Evolutionary conservation across 1,140 invertebrate species (phyloP).

Genomic region (Monochamus saltuarius): DNA sequence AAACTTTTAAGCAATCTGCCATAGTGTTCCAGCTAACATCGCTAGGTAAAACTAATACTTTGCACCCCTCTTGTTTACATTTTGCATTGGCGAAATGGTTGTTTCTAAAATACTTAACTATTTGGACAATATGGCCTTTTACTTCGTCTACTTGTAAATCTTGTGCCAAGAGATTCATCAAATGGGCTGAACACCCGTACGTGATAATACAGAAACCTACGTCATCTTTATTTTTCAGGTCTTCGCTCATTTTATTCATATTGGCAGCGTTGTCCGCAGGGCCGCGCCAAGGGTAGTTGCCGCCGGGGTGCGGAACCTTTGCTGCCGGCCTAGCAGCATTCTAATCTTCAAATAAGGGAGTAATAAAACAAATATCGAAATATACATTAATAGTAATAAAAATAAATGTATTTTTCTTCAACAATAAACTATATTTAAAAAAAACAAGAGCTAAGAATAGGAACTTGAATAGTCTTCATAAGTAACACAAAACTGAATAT

Average conservation of each 20-base stretch:
- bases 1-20: background rate
- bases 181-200: conserved; percentile 11
- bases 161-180: conserved; percentile 1
- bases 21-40: conserved; percentile 5
- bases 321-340: too few species aligned
- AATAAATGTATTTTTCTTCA: too few species aligned
- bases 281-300: too few species aligned
- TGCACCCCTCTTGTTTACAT: background rate
- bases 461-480: too few species aligned
- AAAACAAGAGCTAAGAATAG: too few species aligned
- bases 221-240: background rate
- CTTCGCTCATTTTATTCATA: conserved; percentile 9
- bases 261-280: conserved; percentile 4
- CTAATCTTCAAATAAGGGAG: too few species aligned
- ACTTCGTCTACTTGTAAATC: conserved; percentile 1
- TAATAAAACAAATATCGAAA: too few species aligned
- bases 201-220: conserved; percentile 2
- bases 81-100: conserved; percentile 5
- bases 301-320: too few species aligned
- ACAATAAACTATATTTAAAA: too few species aligned
- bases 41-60: background rate
- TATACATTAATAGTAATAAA: too few species aligned
- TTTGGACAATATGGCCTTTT: background rate
- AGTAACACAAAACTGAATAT: too few species aligned
- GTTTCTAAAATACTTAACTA: conserved; percentile 9